Base-by-base conservation (phyloP, 2,888 invertebrate genomes). In the Ecliptopera silaceata region DNA sequence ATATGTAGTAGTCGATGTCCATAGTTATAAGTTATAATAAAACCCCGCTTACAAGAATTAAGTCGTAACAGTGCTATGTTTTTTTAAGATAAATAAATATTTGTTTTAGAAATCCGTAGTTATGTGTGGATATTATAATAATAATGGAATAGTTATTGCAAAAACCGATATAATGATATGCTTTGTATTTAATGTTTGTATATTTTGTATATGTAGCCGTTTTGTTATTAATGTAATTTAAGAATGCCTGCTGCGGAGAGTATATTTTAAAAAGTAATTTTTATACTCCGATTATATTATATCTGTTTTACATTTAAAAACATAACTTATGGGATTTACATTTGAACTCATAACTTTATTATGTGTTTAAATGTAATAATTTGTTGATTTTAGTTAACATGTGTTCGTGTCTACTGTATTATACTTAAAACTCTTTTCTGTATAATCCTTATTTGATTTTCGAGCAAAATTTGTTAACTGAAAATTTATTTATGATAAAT, bases 401-500 rank as follows among this genome's bases (percentile, higher is more conserved):
- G 79, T 79, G 77, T 77, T 76, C 65, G 82, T 80, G 74, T 73
- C 77, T 67, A 71, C 78, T 84, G 82, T 82, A 81, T 74, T 70
- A 78, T 79, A 80, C 64, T 70, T 26, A 22, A 52, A 54, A 56
- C 50, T 59, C 61, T 63, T 61, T 61, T 66, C 65, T 69, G 57
- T 66, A 66, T n/a, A 64, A 70, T 70, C 68, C 64, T 72, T 65
- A 47, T 65, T 68, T 68, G 72, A 68, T 70, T 66, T 64, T 48
- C 65, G 70, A 65, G 62, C 63, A 52, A 65, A 64, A 48, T 55
- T 52, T 41, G 55, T 22, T 26, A 26, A 8, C 6, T 8, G 4
- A 3, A 20, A 20, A 20, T 20, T 20, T 20, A 20, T 20, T 20
- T 20, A 20, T 20, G 3, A 20, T 3, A 2, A 20, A 20, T 20